phyloP scores from a whole-genome alignment of 2,113 vertebrate species.

The Oreochromis tanganicae region DNA sequence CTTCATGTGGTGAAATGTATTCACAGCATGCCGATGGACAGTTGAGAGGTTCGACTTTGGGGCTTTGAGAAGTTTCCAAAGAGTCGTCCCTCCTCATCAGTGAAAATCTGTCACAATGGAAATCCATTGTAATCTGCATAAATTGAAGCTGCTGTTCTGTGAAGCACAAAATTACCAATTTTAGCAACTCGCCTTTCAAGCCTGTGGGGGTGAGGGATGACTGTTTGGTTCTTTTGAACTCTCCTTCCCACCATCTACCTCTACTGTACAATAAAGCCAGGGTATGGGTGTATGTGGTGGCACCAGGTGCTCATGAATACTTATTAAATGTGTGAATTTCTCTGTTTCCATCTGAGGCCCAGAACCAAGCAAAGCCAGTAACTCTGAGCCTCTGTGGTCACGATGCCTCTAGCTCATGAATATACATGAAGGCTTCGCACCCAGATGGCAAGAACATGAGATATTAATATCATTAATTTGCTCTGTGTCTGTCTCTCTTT shows the following conservation, averaged over 20 bases:
- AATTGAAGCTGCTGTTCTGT: background rate
- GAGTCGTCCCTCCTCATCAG: background rate
- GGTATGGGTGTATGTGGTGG: background rate
- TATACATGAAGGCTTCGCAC: conserved; percentile 41
- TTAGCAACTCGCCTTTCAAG: background rate
- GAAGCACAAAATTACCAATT: background rate
- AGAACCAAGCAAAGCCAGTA: conserved; percentile 2
- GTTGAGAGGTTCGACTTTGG: background rate
- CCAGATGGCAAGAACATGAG: conserved; percentile 53
- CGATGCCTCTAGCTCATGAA: conserved; percentile 33
- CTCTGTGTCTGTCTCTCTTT: conserved; percentile 4
- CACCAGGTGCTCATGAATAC: conserved; percentile 57
- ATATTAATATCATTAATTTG: conserved; percentile 58
- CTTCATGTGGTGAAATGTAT: background rate
- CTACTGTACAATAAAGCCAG: background rate
- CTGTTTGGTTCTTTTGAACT: background rate
- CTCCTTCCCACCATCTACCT: background rate
- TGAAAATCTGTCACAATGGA: background rate
- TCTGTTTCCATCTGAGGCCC: background rate
- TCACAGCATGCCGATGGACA: background rate
- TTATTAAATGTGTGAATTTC: conserved; percentile 37
- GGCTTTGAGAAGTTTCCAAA: background rate
- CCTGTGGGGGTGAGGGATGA: background rate
- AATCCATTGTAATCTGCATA: background rate
- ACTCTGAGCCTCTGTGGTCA: conserved; percentile 34